These are phyloP conservation scores for Dendrophyllia cribrosa DNA, from an alignment of 64 coral and sea anemone genomes.

Conservation along the genomic window DNA sequence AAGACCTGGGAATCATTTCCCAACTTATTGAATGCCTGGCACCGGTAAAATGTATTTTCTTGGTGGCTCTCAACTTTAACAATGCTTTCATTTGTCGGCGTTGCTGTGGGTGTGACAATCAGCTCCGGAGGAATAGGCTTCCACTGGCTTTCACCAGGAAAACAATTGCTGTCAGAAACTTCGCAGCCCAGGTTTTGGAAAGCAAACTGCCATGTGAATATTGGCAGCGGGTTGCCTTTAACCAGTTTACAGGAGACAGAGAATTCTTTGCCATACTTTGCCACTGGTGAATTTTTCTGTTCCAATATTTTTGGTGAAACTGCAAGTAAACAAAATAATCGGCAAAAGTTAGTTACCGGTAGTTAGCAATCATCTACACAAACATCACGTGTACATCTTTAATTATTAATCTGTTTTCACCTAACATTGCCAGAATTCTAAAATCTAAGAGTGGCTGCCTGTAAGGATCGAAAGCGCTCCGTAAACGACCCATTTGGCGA, in stretches of 20 bases:
- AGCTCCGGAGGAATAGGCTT: neutral
- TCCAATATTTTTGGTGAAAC: neutral
- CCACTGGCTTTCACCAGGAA: neutral
- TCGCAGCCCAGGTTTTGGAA: neutral
- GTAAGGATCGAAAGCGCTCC: too few relatives aligned
- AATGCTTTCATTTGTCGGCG: constrained; percentile 13
- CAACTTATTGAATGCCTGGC: constrained; percentile 11
- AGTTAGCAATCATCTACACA: too few relatives aligned
- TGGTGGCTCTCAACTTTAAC: constrained; percentile 19
- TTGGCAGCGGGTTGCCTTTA: constrained; percentile 34
- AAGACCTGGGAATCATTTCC: constrained; percentile 13
- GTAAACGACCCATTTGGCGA: too few relatives aligned
- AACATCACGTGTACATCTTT: too few relatives aligned
- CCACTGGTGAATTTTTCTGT: neutral
- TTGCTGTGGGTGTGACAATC: neutral
- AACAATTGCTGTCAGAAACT: neutral
- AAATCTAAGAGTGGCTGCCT: too few relatives aligned
- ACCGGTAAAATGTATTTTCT: neutral
- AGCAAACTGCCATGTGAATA: constrained; percentile 1
- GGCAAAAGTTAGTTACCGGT: neutral
- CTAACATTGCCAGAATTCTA: too few relatives aligned
- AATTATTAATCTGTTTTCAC: too few relatives aligned
- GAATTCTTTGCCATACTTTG: neutral
- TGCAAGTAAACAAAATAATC: neutral
- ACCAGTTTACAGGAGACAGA: neutral